Evolutionary conservation across 2,888 invertebrate species (phyloP).

Genomic region (Tipula confusa): DNA sequence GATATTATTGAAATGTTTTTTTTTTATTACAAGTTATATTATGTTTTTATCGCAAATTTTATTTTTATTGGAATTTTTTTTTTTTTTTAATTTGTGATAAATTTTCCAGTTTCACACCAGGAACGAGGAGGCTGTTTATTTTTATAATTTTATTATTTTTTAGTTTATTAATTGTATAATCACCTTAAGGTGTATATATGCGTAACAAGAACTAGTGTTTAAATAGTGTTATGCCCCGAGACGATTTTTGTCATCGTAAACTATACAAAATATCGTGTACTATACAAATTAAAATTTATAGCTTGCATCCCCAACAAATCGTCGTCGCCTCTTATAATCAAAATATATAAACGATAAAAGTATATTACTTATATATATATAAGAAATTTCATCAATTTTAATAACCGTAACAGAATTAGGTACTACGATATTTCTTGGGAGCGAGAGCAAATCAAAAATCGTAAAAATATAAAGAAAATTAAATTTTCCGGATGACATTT

Average conservation of each 20-base stretch:
- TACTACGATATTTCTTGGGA: background rate
- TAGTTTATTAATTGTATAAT: too few relatives aligned
- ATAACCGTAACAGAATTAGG: background rate
- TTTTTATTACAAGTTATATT: background rate
- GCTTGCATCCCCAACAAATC: background rate
- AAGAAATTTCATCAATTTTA: background rate
- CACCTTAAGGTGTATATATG: background rate
- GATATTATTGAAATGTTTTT: slow-evolving; percentile 7
- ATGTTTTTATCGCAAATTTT: background rate
- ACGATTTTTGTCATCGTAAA: background rate
- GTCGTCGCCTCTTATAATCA: background rate
- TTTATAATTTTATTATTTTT: background rate
- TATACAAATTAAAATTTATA: background rate
- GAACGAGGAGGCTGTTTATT: background rate
- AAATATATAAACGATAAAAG: background rate
- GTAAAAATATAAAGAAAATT: background rate
- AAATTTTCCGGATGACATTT: background rate
- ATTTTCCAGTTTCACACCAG: background rate
- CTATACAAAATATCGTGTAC: background rate
- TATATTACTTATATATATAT: background rate
- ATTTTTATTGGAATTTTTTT: background rate
- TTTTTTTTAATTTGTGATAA: background rate
- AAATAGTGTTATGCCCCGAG: background rate
- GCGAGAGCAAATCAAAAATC: background rate
- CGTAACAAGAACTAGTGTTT: background rate